Evolutionary conservation across 2,797 vertebrate species (phyloP).

Genomic region (Parotocinclus haroldoi): DNA sequence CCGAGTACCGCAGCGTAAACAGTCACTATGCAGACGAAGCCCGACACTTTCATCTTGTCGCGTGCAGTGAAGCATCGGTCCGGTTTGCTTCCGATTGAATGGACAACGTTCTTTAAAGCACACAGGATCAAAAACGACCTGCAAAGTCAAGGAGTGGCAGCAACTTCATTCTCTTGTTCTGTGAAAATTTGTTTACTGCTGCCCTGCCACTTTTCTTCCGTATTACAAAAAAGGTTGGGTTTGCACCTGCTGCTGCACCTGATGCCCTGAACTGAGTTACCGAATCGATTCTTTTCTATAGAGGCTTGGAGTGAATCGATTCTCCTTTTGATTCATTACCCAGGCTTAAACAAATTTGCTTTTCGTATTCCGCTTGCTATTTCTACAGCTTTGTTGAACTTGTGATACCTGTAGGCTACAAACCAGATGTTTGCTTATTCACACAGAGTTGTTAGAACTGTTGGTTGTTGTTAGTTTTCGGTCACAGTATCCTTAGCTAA

Average conservation of each 20-base stretch:
- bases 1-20: not conserved
- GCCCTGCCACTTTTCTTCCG: constrained; percentile 18
- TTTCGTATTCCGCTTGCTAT: too few species aligned
- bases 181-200: not conserved
- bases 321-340: too few species aligned
- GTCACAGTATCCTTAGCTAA: too few species aligned
- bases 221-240: constrained; percentile 5
- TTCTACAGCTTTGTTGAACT: too few species aligned
- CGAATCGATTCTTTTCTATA: not conserved
- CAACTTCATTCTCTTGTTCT: not conserved
- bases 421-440: too few species aligned
- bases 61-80: not conserved
- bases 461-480: too few species aligned
- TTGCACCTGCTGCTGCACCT: constrained; percentile 5
- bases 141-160: not conserved
- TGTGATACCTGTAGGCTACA: too few species aligned
- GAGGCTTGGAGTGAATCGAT: not conserved
- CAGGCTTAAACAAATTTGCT: too few species aligned
- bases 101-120: too few species aligned
- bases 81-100: too few species aligned
- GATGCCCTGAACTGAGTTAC: not conserved
- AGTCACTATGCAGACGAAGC: constrained; percentile 10
- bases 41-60: constrained; percentile 22
- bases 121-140: too few species aligned
- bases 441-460: too few species aligned